A percentile compares a stretch with the other conserved stretches of the same genome.
These are phyloP conservation scores for Geophilus truncorum DNA, from an alignment of 2,888 invertebrate genomes.

Conservation along the genomic window DNA sequence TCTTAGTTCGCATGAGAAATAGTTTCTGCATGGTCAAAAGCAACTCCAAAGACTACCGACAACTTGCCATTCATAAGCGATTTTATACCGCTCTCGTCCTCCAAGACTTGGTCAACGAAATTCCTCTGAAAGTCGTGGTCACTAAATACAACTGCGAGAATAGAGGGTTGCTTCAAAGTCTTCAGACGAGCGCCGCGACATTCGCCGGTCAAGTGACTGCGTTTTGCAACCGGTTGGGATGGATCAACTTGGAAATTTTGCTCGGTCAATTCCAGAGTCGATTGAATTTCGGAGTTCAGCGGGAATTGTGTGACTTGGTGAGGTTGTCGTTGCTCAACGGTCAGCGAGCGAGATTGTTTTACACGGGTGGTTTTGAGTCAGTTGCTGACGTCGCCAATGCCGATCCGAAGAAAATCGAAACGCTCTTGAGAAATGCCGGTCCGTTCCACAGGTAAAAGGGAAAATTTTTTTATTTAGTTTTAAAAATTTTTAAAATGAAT, in stretches of 20 bases:
- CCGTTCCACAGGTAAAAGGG: conserved; percentile 69
- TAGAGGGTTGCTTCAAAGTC: conserved; percentile 83
- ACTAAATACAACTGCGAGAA: conserved; percentile 76
- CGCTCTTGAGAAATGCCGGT: conserved; percentile 66
- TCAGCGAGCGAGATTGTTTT: conserved; percentile 74
- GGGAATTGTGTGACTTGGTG: conserved; percentile 87
- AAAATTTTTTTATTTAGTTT: background rate
- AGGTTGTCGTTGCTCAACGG: conserved; percentile 76
- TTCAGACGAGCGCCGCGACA: conserved; percentile 91
- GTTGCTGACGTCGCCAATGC: conserved; percentile 73
- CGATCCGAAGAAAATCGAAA: conserved; percentile 64
- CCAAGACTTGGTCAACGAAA: conserved; percentile 88
- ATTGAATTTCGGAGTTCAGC: conserved; percentile 86
- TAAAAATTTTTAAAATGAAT: background rate
- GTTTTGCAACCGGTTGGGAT: conserved; percentile 89
- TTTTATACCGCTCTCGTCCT: conserved; percentile 87
- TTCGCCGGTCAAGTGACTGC: conserved; percentile 91
- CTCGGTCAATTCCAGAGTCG: conserved; percentile 90
- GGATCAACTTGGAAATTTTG: conserved; percentile 82
- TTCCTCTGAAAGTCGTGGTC: conserved; percentile 73
- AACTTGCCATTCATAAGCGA: conserved; percentile 52
- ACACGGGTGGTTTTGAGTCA: conserved; percentile 70
- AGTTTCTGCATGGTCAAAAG: too few relatives aligned
- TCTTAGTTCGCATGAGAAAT: conserved; percentile 60
- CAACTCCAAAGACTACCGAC: conserved; percentile 31